Conservation (phyloP, 1,140 invertebrate species). For the Penaeus indicus region DNA sequence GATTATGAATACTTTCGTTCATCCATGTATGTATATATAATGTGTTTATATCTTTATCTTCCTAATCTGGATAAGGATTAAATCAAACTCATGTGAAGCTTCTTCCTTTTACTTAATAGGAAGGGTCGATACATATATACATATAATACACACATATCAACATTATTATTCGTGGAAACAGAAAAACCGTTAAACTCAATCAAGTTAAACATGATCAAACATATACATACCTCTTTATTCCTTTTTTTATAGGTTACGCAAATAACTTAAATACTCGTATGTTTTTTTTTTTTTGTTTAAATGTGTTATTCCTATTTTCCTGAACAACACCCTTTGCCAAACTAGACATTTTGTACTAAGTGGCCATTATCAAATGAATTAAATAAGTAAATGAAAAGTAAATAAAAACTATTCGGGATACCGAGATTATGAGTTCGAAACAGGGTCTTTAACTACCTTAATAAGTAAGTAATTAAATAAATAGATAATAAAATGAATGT, state of each 20-base stretch:
- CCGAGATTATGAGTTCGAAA: too few species aligned
- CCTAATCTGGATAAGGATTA: background rate
- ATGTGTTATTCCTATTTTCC: background rate
- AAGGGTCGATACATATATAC: constrained; percentile 62
- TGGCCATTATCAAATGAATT: background rate
- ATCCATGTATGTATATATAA: too few species aligned
- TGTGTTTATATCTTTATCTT: too few species aligned
- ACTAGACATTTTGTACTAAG: constrained; percentile 45
- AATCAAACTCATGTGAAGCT: constrained; percentile 23
- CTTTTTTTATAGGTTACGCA: too few species aligned
- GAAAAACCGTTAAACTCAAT: constrained; percentile 5
- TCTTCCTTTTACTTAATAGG: constrained; percentile 59
- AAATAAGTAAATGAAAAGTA: too few species aligned
- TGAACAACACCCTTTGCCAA: constrained; percentile 25
- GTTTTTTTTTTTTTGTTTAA: background rate
- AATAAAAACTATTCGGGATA: too few species aligned
- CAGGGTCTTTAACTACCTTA: too few species aligned
- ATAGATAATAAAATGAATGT: too few species aligned
- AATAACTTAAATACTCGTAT: background rate
- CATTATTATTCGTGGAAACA: constrained; percentile 60
- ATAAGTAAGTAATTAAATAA: too few species aligned
- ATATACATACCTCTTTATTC: too few species aligned
- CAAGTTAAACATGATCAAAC: background rate
- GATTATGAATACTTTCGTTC: too few species aligned
- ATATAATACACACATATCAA: constrained; percentile 65